phyloP scores from a whole-genome alignment of 2,113 vertebrate genomes.

The Ammospiza nelsoni region DNA sequence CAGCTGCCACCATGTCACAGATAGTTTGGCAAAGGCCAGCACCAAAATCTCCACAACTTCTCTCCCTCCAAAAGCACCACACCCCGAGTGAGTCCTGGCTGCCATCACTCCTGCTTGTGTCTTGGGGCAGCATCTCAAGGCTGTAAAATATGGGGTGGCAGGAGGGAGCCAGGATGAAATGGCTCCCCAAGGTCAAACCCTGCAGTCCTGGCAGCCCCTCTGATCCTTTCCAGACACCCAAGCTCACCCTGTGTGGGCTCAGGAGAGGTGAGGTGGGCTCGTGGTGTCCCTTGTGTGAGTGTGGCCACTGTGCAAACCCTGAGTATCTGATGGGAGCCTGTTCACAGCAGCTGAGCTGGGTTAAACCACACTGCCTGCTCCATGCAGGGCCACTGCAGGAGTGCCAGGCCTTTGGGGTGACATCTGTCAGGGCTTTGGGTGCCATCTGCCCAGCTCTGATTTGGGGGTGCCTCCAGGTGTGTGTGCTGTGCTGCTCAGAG shows the following conservation, averaged over 20 bases:
- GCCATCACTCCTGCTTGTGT: not conserved
- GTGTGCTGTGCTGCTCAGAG: not conserved
- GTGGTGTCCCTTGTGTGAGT: not conserved
- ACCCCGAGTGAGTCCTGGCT: not conserved
- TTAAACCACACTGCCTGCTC: not conserved
- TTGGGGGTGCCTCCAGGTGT: not conserved
- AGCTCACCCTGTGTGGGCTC: not conserved
- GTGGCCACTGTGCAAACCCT: not conserved
- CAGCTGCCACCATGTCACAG: not conserved
- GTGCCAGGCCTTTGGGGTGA: not conserved
- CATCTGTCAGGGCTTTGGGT: not conserved
- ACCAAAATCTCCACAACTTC: fast-evolving
- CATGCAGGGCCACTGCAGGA: not conserved
- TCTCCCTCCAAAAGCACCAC: not conserved
- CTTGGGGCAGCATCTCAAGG: not conserved
- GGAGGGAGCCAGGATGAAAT: not conserved
- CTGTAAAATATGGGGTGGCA: fast-evolving
- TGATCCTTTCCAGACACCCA: not conserved
- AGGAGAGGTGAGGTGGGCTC: not conserved
- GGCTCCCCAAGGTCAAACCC: not conserved
- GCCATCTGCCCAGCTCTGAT: not conserved
- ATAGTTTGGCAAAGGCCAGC: not conserved
- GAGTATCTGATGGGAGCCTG: not conserved
- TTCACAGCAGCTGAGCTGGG: not conserved
- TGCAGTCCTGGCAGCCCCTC: not conserved